Conservation (phyloP, 2,113 vertebrate species). For the Oenanthe oenanthe region DNA sequence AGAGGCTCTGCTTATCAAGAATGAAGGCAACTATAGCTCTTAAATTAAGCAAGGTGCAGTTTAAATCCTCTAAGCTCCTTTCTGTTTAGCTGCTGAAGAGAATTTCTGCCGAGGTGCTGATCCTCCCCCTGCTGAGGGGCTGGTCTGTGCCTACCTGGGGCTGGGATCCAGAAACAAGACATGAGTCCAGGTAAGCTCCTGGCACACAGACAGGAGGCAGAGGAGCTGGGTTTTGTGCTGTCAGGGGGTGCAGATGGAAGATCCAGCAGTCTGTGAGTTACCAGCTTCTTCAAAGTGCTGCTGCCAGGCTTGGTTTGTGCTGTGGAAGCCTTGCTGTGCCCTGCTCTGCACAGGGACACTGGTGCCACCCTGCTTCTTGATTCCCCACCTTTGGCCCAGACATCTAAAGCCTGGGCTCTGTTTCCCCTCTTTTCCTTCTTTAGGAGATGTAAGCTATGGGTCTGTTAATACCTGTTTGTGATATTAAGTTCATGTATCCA, state of each 20-base stretch:
- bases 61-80: background rate
- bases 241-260: background rate
- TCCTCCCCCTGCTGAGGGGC: background rate
- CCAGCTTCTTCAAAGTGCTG: background rate
- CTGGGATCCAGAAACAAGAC: background rate
- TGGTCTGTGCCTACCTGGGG: background rate
- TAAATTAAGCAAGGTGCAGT: background rate
- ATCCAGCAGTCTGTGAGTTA: background rate
- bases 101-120: background rate
- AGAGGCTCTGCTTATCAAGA: background rate
- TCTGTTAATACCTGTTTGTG: background rate
- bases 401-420: background rate
- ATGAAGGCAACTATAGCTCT: background rate
- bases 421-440: background rate
- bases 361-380: background rate
- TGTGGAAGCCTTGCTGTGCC: background rate
- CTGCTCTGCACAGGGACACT: background rate
- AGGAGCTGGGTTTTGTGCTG: background rate
- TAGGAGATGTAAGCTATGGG: background rate
- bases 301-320: background rate
- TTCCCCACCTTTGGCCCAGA: background rate
- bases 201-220: background rate
- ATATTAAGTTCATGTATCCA: background rate
- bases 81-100: background rate
- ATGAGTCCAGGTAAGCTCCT: background rate